Evolutionary conservation across 2,888 invertebrate genomes (phyloP).

Genomic region (Danaus chrysippus): DNA sequence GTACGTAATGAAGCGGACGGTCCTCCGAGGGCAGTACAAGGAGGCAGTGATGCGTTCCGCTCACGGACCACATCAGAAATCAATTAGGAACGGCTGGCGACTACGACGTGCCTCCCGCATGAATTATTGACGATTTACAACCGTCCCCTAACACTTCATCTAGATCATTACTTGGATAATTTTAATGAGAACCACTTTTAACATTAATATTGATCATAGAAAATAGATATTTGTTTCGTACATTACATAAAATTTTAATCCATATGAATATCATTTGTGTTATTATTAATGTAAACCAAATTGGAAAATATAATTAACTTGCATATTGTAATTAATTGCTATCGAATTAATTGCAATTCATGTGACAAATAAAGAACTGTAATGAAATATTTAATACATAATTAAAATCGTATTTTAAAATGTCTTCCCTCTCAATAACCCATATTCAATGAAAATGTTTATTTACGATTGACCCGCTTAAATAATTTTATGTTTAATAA

Average conservation of each 20-base stretch:
- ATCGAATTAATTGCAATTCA: conserved; percentile 8
- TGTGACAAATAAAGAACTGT: conserved; percentile 7
- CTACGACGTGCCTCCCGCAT: conserved; percentile 73
- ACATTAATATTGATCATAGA: background rate
- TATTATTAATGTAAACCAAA: conserved; percentile 9
- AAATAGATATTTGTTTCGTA: no score
- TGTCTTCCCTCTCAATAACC: background rate
- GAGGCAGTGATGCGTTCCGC: conserved; percentile 74
- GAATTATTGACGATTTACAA: conserved; percentile 72
- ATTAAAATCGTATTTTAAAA: conserved; percentile 5
- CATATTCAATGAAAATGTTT: conserved; percentile 4
- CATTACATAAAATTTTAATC: no score
- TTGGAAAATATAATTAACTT: background rate
- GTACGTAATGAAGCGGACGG: conserved; percentile 71
- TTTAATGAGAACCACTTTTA: background rate
- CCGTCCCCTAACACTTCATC: conserved; percentile 45
- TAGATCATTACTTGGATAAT: conserved; percentile 47
- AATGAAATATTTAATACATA: conserved; percentile 5
- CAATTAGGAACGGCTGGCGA: conserved; percentile 75
- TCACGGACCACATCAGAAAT: conserved; percentile 74
- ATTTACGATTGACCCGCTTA: background rate
- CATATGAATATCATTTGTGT: no score
- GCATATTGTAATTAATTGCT: conserved; percentile 3
- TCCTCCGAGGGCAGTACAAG: conserved; percentile 67
- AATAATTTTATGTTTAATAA: background rate